A percentile compares a stretch with the other conserved stretches of the same genome.
These are phyloP conservation scores for Taeniopygia guttata DNA, from an alignment of 2,797 vertebrate species.

Conservation along the genomic window DNA sequence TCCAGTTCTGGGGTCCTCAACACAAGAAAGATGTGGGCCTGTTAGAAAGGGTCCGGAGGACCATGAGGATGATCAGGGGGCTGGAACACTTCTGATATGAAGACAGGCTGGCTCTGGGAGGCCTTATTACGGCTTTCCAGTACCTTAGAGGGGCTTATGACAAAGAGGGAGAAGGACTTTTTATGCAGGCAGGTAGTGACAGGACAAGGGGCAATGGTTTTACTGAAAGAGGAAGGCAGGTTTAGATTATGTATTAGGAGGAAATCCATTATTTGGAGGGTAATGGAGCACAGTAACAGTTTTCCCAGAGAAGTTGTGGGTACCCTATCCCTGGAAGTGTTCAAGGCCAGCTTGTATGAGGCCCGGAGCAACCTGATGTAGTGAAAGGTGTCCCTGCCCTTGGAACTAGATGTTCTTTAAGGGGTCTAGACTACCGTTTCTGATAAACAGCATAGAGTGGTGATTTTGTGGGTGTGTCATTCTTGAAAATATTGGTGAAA, in stretches of 20 bases:
- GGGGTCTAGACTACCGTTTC: background rate
- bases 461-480: background rate
- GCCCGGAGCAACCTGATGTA: background rate
- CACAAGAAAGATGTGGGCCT: background rate
- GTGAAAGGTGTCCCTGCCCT: background rate
- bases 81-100: background rate
- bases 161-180: background rate
- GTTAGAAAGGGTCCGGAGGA: background rate
- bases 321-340: background rate
- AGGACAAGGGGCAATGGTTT: background rate
- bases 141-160: background rate
- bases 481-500: background rate
- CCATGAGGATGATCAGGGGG: background rate
- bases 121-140: background rate
- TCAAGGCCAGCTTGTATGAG: background rate
- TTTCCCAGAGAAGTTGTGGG: background rate
- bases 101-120: background rate
- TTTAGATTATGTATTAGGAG: background rate
- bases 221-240: background rate
- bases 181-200: background rate
- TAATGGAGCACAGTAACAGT: background rate
- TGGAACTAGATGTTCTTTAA: background rate
- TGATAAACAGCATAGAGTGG: background rate
- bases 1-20: background rate
- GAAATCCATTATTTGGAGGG: background rate